Base-by-base conservation (phyloP, 2,113 vertebrate genomes). In the Indicator maculatus region DNA sequence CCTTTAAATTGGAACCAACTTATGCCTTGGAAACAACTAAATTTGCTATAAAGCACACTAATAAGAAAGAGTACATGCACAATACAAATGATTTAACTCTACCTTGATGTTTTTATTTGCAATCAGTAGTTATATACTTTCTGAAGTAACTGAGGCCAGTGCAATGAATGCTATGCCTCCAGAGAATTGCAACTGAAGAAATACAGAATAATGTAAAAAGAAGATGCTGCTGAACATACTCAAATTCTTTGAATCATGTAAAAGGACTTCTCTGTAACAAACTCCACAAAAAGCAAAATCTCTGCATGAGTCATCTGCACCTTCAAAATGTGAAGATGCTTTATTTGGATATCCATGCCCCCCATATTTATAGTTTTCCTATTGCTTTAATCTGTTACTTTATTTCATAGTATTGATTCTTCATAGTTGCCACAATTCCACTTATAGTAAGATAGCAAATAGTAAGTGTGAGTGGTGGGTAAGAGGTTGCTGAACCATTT, bases 311-410 rank as follows among this genome's bases (percentile, higher is more conserved):
- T 74, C 72, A 83, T 24, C 41, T 86, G 76, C 20, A 72, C 31
- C 58, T 86, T 93, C 38, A 83, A 86, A 93, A 90, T 83, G 23
- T 93, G 79, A 95, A 83, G 73, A 72, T 77, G 33, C 60, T 83
- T 91, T 86, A 58, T 89, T 84, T 92, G 39, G 70, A 72, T 74
- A 52, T 10, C 31, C 18, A 21, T 76, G 53, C 11, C 33, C 9
- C 8, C 26, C 21, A 31, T 38, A 38, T 77, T 93, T 81, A 28
- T 38, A 81, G 10, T 15, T 90, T 89, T 86, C 52, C 20, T 60
- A 67, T 41, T 90, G 31, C 23, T 77, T 80, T 74, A 64, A 81
- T 83, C 13, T 2, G 1, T 23, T 88, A 36, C 14, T 83, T 7
- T 38, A 0, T 72, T 86, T 55, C 16, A 8, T 55, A 23, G 18